Conservation (phyloP, 35 echinoderm and acorn worm species). For the Ophioderma brevispina region DNA sequence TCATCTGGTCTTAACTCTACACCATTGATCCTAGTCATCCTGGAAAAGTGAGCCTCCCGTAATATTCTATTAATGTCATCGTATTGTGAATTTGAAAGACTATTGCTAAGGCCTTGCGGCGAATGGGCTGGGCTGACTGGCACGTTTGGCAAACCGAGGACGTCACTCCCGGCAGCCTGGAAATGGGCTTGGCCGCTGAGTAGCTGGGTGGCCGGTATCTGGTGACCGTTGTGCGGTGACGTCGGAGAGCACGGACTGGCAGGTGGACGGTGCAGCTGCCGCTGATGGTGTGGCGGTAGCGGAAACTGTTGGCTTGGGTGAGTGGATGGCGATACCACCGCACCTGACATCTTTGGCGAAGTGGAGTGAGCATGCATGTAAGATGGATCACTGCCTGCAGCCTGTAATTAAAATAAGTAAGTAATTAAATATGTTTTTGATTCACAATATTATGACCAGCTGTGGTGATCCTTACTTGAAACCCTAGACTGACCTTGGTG, state of each 20-base stretch:
- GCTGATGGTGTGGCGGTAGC: neutral
- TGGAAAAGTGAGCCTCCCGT: constrained; percentile 42
- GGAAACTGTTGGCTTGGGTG: constrained; percentile 1
- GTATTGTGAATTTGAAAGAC: constrained; percentile 15
- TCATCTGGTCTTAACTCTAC: neutral
- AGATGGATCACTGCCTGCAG: neutral
- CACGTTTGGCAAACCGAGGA: neutral
- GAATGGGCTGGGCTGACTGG: constrained; percentile 11
- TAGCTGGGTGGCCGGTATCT: neutral
- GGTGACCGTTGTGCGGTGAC: neutral
- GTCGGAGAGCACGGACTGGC: neutral
- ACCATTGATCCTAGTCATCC: constrained; percentile 32
- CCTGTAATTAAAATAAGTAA: neutral
- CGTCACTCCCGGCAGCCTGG: neutral
- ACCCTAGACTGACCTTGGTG: neutral
- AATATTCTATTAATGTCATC: constrained; percentile 40
- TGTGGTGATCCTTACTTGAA: neutral
- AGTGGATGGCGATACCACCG: neutral
- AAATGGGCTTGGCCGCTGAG: neutral
- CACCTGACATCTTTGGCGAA: neutral
- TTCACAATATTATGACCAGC: neutral
- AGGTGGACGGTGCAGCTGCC: neutral
- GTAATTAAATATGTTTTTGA: neutral
- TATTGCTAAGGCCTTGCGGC: neutral
- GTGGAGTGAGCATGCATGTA: no score